Evolutionary conservation across 2,797 vertebrate species (phyloP), one percentile per base, ranked within the genome.

Genomic region (Serranus cabrilla): DNA sequence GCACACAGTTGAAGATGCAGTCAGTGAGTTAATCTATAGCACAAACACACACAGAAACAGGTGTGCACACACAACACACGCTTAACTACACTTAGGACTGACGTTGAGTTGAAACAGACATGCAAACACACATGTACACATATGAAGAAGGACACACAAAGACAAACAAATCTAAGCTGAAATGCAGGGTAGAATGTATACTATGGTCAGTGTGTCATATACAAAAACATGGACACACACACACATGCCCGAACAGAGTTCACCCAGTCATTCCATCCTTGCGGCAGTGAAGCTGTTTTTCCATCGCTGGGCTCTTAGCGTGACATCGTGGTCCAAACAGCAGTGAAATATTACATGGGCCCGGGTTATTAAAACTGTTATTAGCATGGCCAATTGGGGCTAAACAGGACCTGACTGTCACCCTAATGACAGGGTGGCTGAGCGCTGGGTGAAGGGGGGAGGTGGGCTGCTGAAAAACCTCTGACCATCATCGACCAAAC

Each of bases 281-380:
- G 82, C 25, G 54, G 88, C 63, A 55, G 74, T 92, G 88, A 92
- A 85, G 78, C 89, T 83, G 84, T 93, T 93, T 94, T 94, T 95
- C 94, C 92, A 83, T 88, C 49, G 66, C 80, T 65, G 77, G 77
- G 74, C 72, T 89, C 79, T 89, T 80, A 74, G 87, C 62, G 58
- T 90, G 92, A 89, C 84, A 88, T 67, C 47, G 74, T 80, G 87
- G 82, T 88, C 89, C 90, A 89, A 92, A 93, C 91, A 90, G 81
- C 84, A 89, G 79, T 95, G 87, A 95, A 95, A 94, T 94, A 94
- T 93, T 86, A 86, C 91, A 91, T 88, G 79, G 60, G 81, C 59
- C 74, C 14, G 69, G 87, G 90, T 93, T 94, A 95, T 94, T 94
- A 94, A 94, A 94, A 93, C 91, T 91, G 90, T 92, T 93, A 93